Percentiles rank a stretch among this genome's conserved stretches.
Conservation (phyloP, 2,797 vertebrate species). For the Sebastes flavidus region DNA sequence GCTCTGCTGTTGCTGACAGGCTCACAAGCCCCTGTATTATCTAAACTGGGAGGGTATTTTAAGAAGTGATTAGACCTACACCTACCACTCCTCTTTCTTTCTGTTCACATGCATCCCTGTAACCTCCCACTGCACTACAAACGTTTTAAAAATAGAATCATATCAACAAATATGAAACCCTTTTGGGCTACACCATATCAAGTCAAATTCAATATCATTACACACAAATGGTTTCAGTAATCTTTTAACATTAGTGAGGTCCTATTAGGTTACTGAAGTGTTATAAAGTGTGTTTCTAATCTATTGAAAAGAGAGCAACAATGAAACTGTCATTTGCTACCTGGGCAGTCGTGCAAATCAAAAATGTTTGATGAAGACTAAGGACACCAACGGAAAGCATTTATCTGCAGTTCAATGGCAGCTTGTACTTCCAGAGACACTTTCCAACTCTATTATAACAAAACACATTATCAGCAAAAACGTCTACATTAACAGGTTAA, state of each 20-base stretch:
- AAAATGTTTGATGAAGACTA: background rate
- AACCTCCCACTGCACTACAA: conserved; percentile 30
- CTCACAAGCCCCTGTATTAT: conserved; percentile 59
- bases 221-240: background rate
- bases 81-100: conserved; percentile 58
- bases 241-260: background rate
- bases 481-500: background rate
- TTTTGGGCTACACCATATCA: background rate
- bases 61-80: conserved; percentile 71
- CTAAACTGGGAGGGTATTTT: conserved; percentile 71
- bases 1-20: conserved; percentile 58
- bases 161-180: background rate
- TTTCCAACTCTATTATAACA: background rate
- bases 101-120: conserved; percentile 30
- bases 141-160: conserved; percentile 26
- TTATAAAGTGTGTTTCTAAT: background rate
- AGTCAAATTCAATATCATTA: background rate
- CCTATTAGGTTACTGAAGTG: background rate
- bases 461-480: background rate
- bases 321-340: background rate
- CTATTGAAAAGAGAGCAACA: background rate
- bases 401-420: background rate
- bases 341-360: background rate
- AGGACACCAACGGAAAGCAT: background rate
- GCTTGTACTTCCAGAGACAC: background rate